Evolutionary conservation across 2,113 vertebrate genomes (phyloP), one percentile per base, ranked within the genome.

Genomic region (Peromyscus leucopus): DNA sequence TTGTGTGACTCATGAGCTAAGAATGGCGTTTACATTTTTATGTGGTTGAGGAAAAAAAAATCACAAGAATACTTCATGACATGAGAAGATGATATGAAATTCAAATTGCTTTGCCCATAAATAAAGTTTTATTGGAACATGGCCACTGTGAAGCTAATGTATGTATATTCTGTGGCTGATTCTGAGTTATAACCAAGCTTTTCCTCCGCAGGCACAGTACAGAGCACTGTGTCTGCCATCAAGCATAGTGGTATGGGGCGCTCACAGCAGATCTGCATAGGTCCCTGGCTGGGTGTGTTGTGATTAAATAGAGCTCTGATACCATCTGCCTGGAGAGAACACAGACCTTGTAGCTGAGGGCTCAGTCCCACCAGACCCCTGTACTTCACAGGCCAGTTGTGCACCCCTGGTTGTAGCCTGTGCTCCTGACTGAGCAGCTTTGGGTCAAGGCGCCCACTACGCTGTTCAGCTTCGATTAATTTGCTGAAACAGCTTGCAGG

Each of bases 21-120:
- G 94, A 93, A 87, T 71, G 90, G 80, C 31, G 39, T 61, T 36
- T 65, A 79, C 65, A 5, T 88, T 83, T 94, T 88, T 83, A 65
- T 71, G 61, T 85, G 78, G 84, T 63, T 46, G 59, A 82, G 76
- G 83, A 19, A 39, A n/a, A 22, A 76, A 96, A 55, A 67, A 82
- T n/a, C 26, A 46, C 22, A 71, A 89, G 88, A 71, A 71, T 42
- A 28, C 61, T 84, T 97, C 11, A 91, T 16, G 24, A 42, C 33
- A 79, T 65, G 26, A 80, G 39, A 63, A 61, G 28, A 31, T 84
- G 22, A 31, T 17, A 19, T 91, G 88, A 51, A 91, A 74, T 95
- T 79, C 71, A 79, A 2, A 79, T 79, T 48, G 39, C 71, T 51
- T 46, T 48, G 63, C 39, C 88, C 57, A 26, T 61, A 39, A 82